Base-by-base conservation (phyloP, 2,888 invertebrate genomes). In the Vandiemenella viatica region DNA sequence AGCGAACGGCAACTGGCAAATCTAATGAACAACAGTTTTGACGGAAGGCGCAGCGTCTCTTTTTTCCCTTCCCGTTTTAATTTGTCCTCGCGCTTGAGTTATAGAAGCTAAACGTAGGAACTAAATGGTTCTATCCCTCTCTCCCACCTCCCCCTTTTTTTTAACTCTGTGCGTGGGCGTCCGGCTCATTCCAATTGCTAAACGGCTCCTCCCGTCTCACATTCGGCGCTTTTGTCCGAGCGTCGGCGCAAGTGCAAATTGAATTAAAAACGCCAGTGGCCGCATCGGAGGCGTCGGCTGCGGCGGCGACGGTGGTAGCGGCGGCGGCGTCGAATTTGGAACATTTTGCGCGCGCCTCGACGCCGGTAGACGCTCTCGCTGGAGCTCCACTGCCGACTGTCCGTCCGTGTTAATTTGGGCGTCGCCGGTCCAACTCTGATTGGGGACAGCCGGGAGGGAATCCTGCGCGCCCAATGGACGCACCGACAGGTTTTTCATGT, bases 251-350 rank as follows among this genome's bases (percentile, higher is more conserved):
- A 50, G 50, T 50, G 48, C 38, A 50, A 50, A 50, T 50, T 50
- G 50, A 48, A 50, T 50, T 50, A 47, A 50, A 50, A 44, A 50
- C 48, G 50, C 32, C 47, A 26, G 26, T 17, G 16, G 7, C 13
- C 10, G 32, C 8, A 15, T n/a, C n/a, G 32, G 15, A 32, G 32
- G 32, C 32, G 15, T n/a, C 13, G 15, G 32, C 32, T 13, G 4
- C 13, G 32, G 32, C 32, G 32, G 32, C 4, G 3, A n/a, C 5
- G 32, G 7, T 7, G 26, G 7, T n/a, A n/a, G n/a, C 32, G 32
- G 32, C 32, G 32, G 15, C 32, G 32, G 7, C 13, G 32, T 13
- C n/a, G n/a, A n/a, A n/a, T n/a, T n/a, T n/a, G n/a, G n/a, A n/a
- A n/a, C n/a, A n/a, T n/a, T n/a, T n/a, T n/a, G 15, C 13, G 4